Conservation (phyloP, 2,888 invertebrate species). For the Caenorhabditis parvicauda region DNA sequence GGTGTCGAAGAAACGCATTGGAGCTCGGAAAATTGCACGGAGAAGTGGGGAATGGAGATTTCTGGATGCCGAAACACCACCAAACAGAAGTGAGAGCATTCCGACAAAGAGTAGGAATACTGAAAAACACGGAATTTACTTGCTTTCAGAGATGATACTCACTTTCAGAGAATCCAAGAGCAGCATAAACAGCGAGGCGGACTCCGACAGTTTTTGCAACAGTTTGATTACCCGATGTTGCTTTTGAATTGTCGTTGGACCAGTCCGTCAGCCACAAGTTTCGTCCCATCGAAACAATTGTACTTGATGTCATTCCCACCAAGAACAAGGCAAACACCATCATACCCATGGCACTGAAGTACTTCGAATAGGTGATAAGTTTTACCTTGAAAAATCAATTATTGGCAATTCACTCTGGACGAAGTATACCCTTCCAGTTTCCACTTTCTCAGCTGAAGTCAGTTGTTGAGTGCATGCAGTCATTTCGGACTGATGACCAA, state of each 20-base stretch:
- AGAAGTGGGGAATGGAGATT: constrained; percentile 60
- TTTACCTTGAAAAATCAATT: constrained; percentile 40
- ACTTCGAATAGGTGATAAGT: constrained; percentile 48
- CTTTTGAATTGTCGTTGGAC: constrained; percentile 57
- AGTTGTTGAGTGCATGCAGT: constrained; percentile 34
- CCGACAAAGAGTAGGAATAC: constrained; percentile 56
- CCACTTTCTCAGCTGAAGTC: constrained; percentile 54
- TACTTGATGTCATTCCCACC: constrained; percentile 51
- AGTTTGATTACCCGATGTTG: constrained; percentile 18
- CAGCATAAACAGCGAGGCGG: constrained; percentile 58
- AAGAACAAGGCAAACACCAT: constrained; percentile 45
- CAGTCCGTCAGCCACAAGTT: constrained; percentile 61
- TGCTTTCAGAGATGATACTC: neutral
- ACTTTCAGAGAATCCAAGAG: constrained; percentile 58
- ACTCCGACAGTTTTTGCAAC: constrained; percentile 31
- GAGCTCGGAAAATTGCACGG: constrained; percentile 56
- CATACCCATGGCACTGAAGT: constrained; percentile 58
- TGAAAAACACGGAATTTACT: constrained; percentile 36
- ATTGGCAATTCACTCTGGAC: neutral
- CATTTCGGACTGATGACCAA: constrained; percentile 8
- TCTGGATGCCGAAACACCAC: constrained; percentile 54
- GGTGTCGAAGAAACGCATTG: constrained; percentile 60
- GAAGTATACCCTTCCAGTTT: constrained; percentile 53
- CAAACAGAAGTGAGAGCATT: constrained; percentile 57
- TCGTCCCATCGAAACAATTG: constrained; percentile 55